phyloP scores from a whole-genome alignment of 1,140 invertebrate species.

The Trinorchestia longiramus region DNA sequence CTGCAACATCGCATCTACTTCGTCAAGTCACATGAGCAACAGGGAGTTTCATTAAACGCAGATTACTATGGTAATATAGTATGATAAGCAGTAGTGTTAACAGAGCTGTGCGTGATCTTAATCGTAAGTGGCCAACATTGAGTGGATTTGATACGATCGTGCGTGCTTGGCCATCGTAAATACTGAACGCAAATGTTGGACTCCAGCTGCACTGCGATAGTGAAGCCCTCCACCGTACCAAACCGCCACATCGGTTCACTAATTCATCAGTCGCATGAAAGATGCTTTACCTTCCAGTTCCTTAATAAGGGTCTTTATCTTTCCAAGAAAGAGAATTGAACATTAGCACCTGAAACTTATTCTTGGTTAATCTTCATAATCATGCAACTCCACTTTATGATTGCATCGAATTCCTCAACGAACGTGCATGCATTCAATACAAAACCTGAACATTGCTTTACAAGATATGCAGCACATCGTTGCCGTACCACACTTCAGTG shows the following conservation, averaged over 20 bases:
- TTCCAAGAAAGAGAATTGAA: slow-evolving; percentile 14
- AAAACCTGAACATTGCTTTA: background rate
- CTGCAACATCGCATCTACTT: background rate
- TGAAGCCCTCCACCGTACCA: background rate
- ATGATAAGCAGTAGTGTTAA: slow-evolving; percentile 22
- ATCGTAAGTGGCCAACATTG: slow-evolving; percentile 47
- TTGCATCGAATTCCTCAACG: background rate
- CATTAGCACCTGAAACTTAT: background rate
- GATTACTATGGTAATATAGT: slow-evolving; percentile 21
- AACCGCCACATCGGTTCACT: background rate
- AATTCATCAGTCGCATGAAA: slow-evolving; percentile 20
- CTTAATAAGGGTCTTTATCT: slow-evolving; percentile 16
- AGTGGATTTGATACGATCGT: slow-evolving; percentile 46
- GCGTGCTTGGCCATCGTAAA: slow-evolving; percentile 13
- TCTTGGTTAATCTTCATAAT: background rate
- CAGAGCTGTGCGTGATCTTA: slow-evolving; percentile 50
- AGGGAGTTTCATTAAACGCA: background rate
- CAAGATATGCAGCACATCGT: background rate
- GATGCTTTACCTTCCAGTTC: background rate
- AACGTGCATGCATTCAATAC: background rate
- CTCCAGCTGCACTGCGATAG: background rate
- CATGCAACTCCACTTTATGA: background rate
- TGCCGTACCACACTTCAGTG: background rate
- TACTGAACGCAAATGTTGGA: slow-evolving; percentile 33
- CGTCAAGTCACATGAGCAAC: background rate